Evolutionary conservation across 2,888 invertebrate genomes (phyloP).

Genomic region (Thera britannica): DNA sequence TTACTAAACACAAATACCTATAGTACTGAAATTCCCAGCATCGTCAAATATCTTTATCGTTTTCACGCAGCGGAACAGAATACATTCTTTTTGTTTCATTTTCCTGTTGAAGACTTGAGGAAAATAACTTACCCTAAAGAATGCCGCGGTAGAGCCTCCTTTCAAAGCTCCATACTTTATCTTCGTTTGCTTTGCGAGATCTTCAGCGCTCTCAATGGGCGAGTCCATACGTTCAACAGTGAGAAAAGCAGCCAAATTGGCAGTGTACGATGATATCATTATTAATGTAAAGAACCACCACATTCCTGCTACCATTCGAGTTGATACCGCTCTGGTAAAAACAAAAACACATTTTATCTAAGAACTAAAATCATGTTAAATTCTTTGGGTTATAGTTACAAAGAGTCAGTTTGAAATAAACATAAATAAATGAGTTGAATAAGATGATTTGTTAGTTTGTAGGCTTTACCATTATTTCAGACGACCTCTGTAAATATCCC

Average conservation of each 20-base stretch:
- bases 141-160: constrained; percentile 96
- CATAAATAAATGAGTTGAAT: neutral
- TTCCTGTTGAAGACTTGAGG: constrained; percentile 11
- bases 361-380: constrained; percentile 3
- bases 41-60: constrained; percentile 9
- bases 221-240: constrained; percentile 97
- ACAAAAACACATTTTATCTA: constrained; percentile 24
- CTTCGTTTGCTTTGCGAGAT: constrained; percentile 97
- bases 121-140: constrained; percentile 91
- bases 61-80: constrained; percentile 16
- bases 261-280: constrained; percentile 98
- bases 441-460: neutral
- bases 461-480: constrained; percentile 14
- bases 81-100: constrained; percentile 20
- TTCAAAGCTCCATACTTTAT: constrained; percentile 98
- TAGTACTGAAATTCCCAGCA: neutral
- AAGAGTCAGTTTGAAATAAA: constrained; percentile 20
- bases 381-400: constrained; percentile 12
- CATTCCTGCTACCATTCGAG: constrained; percentile 95
- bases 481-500: constrained; percentile 22
- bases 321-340: constrained; percentile 90
- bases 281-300: constrained; percentile 98
- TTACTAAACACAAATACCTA: neutral
- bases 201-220: constrained; percentile 97
- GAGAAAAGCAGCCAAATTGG: constrained; percentile 96